These are phyloP conservation scores for Bettongia penicillata DNA, from an alignment of 2,113 vertebrate species.

Conservation along the genomic window DNA sequence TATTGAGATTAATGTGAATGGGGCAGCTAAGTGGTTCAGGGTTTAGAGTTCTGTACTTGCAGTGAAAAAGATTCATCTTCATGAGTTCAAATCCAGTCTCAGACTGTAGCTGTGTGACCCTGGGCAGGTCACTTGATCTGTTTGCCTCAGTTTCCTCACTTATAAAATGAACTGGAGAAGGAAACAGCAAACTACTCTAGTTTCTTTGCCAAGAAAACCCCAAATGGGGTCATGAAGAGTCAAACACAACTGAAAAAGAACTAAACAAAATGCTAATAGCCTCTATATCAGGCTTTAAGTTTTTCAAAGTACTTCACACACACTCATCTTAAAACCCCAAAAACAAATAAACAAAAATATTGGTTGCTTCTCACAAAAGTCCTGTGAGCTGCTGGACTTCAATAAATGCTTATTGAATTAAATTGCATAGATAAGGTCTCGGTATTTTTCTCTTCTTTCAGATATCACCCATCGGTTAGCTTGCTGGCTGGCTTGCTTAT, in stretches of 20 bases:
- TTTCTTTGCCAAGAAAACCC: background rate
- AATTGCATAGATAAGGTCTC: background rate
- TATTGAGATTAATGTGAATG: too few relatives aligned
- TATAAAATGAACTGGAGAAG: background rate
- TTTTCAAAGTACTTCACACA: background rate
- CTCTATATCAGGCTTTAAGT: too few relatives aligned
- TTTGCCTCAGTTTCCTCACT: background rate
- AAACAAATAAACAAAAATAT: conserved; percentile 14
- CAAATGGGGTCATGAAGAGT: background rate
- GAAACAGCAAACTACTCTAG: background rate
- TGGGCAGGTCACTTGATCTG: background rate
- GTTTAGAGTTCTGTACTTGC: background rate
- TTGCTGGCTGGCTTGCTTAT: background rate
- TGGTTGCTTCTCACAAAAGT: background rate
- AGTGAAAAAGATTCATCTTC: background rate
- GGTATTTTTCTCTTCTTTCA: background rate
- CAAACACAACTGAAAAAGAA: background rate
- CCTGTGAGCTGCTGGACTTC: too few relatives aligned
- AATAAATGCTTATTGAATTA: background rate
- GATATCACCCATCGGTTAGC: background rate
- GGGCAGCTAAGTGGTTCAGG: background rate
- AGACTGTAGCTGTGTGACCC: background rate
- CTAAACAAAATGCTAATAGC: background rate
- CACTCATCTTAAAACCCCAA: too few relatives aligned
- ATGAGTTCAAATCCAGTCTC: background rate